Evolutionary conservation across 2,113 vertebrate species (phyloP).

Genomic region (Prinia subflava): DNA sequence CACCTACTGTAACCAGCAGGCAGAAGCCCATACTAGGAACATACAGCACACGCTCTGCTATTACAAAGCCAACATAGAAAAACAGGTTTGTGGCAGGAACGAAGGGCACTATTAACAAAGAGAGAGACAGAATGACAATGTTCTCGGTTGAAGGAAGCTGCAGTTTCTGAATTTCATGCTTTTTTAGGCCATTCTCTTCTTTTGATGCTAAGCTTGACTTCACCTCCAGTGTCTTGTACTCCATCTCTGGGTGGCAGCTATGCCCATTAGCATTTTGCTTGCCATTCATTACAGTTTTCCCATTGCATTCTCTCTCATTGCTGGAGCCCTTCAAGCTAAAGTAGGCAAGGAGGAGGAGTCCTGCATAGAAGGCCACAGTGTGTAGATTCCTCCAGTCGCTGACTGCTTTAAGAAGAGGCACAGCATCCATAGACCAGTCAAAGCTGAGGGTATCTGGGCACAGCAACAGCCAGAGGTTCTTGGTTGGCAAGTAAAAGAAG

Average conservation of each 20-base stretch:
- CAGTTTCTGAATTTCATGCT: conserved; percentile 71
- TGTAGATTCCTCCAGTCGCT: conserved; percentile 90
- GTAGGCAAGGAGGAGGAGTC: conserved; percentile 82
- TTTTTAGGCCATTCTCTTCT: conserved; percentile 86
- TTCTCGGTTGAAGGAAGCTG: conserved; percentile 90
- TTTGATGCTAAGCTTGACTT: conserved; percentile 71
- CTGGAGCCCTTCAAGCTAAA: conserved; percentile 76
- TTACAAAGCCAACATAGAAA: conserved; percentile 99
- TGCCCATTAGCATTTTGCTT: conserved; percentile 91
- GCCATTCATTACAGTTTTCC: conserved; percentile 85
- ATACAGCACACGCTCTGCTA: conserved; percentile 97
- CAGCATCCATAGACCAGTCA: conserved; percentile 98
- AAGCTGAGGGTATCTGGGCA: conserved; percentile 96
- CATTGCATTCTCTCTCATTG: conserved; percentile 78
- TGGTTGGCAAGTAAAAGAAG: conserved; percentile 89
- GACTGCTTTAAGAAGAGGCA: conserved; percentile 87
- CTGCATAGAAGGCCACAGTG: conserved; percentile 85
- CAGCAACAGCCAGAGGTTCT: conserved; percentile 93
- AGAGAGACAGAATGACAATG: conserved; percentile 89
- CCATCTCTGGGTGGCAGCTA: conserved; percentile 82
- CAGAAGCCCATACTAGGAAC: conserved; percentile 99
- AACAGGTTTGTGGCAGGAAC: conserved; percentile 96
- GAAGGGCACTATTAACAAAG: conserved; percentile 91
- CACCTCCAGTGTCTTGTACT: conserved; percentile 73
- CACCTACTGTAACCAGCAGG: conserved; percentile 89